Conservation (phyloP, 2,113 vertebrate genomes). For the Ciconia maguari region DNA sequence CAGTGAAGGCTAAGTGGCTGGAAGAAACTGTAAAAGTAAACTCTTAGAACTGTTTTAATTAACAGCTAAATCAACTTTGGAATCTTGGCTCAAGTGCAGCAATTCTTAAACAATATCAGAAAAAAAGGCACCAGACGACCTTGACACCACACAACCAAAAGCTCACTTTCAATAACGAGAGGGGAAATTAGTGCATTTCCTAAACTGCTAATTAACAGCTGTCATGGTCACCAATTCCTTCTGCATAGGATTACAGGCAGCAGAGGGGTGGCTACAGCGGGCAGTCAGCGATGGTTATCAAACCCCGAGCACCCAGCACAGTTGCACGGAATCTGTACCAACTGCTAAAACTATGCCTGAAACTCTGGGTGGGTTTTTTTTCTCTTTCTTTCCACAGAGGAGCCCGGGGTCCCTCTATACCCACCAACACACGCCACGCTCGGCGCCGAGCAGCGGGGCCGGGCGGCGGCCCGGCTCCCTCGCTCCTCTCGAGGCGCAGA, state of each 20-base stretch:
- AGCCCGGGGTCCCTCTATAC: neutral
- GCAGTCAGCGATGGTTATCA: accelerated
- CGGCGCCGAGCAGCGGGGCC: neutral
- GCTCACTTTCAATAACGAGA: accelerated
- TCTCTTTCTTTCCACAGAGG: neutral
- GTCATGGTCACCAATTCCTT: accelerated
- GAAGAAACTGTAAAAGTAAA: neutral
- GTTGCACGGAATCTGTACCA: accelerated
- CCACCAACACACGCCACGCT: too few species aligned
- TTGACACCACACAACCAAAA: too few species aligned
- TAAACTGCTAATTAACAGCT: accelerated
- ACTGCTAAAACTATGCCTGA: accelerated
- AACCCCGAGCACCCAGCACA: neutral
- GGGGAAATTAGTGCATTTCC: accelerated
- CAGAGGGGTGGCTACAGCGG: accelerated
- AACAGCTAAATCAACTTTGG: neutral
- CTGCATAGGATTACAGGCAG: accelerated
- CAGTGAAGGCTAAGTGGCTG: neutral
- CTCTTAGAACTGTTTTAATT: neutral
- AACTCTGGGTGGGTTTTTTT: accelerated
- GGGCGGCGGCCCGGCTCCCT: neutral
- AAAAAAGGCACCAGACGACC: neutral
- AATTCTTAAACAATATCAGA: neutral
- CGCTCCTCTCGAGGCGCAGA: neutral
- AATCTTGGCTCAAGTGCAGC: neutral